Evolutionary conservation across 1,140 invertebrate genomes (phyloP).

Genomic region (Drosophila ficusphila): DNA sequence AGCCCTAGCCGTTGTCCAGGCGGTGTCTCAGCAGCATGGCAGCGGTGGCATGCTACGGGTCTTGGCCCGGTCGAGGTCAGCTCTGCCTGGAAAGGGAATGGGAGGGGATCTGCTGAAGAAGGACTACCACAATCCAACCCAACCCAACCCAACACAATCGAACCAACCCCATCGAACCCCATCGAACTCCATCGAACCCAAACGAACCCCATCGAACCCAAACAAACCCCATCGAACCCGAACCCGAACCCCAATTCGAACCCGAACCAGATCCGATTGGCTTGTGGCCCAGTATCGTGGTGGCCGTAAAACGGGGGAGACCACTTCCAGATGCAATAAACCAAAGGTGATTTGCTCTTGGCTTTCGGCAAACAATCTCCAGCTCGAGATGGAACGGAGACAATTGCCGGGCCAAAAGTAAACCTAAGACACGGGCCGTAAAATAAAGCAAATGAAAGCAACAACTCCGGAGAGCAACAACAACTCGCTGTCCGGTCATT

Average conservation of each 20-base stretch:
- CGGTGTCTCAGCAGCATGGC: constrained; percentile 72
- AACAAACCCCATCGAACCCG: not conserved
- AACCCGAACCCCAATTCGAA: too few relatives aligned
- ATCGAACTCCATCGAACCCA: too few relatives aligned
- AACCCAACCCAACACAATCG: too few relatives aligned
- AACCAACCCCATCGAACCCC: too few relatives aligned
- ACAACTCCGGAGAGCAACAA: constrained; percentile 13
- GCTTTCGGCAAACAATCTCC: constrained; percentile 41
- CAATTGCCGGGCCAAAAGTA: constrained; percentile 4
- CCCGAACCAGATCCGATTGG: too few relatives aligned
- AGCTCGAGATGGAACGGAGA: constrained; percentile 9
- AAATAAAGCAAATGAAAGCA: constrained; percentile 69
- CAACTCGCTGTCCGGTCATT: constrained; percentile 29
- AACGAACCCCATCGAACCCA: too few relatives aligned
- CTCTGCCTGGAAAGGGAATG: not conserved
- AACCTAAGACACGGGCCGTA: constrained; percentile 52
- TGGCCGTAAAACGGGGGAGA: constrained; percentile 32
- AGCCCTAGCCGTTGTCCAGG: constrained; percentile 69
- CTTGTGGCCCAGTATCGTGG: too few relatives aligned
- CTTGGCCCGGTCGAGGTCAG: not conserved
- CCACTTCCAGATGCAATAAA: constrained; percentile 64
- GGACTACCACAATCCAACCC: too few relatives aligned
- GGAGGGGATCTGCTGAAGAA: too few relatives aligned
- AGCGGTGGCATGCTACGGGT: constrained; percentile 57
- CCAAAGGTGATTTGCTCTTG: constrained; percentile 70